Conservation (phyloP, 2,888 invertebrate genomes). For the Mechanitis messenoides region DNA sequence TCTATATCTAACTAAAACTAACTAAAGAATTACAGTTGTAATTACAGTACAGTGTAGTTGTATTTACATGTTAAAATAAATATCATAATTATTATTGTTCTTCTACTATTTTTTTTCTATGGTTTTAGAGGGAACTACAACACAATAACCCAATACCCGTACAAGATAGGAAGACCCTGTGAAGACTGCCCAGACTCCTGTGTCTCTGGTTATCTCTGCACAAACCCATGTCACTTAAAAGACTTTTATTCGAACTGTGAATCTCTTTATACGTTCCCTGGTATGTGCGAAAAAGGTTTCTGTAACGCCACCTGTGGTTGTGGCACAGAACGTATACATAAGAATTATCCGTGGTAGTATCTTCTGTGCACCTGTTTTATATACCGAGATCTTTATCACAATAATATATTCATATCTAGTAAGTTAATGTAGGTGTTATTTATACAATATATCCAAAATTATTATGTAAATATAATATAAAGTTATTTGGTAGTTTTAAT, state of each 20-base stretch:
- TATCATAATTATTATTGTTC: too few relatives aligned
- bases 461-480: neutral
- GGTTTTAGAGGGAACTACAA: conserved; percentile 81
- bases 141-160: conserved; percentile 79
- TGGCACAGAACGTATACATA: conserved; percentile 66
- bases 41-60: too few relatives aligned
- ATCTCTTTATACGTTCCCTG: conserved; percentile 69
- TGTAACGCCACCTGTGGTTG: conserved; percentile 87
- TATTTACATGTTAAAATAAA: too few relatives aligned
- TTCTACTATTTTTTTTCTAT: too few relatives aligned
- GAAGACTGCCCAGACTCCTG: conserved; percentile 80
- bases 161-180: conserved; percentile 81
- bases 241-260: conserved; percentile 85
- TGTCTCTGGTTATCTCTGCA: conserved; percentile 80
- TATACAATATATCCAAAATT: neutral
- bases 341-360: conserved; percentile 41
- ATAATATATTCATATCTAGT: too few relatives aligned
- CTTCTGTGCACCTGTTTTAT: neutral
- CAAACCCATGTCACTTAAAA: conserved; percentile 81
- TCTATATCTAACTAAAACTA: neutral
- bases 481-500: too few relatives aligned
- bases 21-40: too few relatives aligned
- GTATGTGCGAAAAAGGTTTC: conserved; percentile 65
- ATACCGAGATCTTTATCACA: neutral
- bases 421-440: neutral